Conservation (phyloP, 2,888 invertebrate genomes). For the Heliconius ismenius region DNA sequence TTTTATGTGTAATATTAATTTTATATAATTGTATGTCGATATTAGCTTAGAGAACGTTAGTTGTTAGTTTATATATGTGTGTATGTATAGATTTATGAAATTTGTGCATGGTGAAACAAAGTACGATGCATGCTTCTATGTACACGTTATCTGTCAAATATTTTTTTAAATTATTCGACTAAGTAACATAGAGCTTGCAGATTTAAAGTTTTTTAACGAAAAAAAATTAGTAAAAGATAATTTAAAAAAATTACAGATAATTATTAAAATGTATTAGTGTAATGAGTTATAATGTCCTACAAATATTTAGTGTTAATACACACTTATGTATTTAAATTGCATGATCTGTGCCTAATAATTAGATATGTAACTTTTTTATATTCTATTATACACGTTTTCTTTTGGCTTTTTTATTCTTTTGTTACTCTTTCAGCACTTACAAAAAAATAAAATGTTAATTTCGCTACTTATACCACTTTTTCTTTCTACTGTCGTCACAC, state of each 20-base stretch:
- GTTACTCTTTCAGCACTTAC: slow-evolving; percentile 35
- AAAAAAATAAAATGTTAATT: slow-evolving; percentile 26
- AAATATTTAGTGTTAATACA: slow-evolving; percentile 16
- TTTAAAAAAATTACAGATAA: slow-evolving; percentile 18
- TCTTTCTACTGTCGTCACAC: slow-evolving; percentile 1
- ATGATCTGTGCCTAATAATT: slow-evolving; percentile 36
- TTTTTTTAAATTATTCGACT: neutral
- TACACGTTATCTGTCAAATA: slow-evolving; percentile 34
- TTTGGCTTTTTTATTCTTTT: slow-evolving; percentile 28
- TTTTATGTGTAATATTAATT: slow-evolving; percentile 26
- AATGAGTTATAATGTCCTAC: slow-evolving; percentile 15
- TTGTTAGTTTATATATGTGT: slow-evolving; percentile 23
- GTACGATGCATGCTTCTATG: slow-evolving; percentile 33
- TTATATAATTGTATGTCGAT: slow-evolving; percentile 29
- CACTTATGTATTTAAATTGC: slow-evolving; percentile 34
- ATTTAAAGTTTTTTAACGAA: neutral
- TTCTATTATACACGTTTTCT: slow-evolving; percentile 21
- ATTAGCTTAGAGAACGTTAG: slow-evolving; percentile 30
- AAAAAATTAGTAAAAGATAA: neutral
- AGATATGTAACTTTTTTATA: slow-evolving; percentile 27
- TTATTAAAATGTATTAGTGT: slow-evolving; percentile 22
- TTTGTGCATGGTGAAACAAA: slow-evolving; percentile 32
- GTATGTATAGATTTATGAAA: slow-evolving; percentile 19
- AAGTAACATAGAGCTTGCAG: neutral
- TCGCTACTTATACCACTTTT: slow-evolving; percentile 24